phyloP scores from a whole-genome alignment of 2,888 invertebrate genomes.

The Pachymerium ferrugineum region DNA sequence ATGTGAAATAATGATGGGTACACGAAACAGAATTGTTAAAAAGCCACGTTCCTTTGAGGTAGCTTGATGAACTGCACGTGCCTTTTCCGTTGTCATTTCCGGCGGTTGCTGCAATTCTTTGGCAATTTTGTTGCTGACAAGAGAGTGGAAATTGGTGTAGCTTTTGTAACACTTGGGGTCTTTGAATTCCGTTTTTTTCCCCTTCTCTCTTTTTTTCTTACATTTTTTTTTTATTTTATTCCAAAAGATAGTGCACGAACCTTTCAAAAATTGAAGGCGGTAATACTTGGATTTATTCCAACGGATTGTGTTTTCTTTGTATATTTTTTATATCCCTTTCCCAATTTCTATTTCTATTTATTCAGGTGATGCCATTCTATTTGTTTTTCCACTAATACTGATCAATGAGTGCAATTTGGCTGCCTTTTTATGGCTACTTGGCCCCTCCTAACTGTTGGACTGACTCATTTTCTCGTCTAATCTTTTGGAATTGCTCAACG shows the following conservation, averaged over 20 bases:
- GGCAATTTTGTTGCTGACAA: not conserved
- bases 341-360: not conserved
- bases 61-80: not conserved
- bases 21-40: not conserved
- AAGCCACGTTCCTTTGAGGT: not conserved
- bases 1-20: not conserved
- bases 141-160: not conserved
- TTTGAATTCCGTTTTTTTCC: too few relatives aligned
- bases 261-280: too few relatives aligned
- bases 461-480: not conserved
- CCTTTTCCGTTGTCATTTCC: not conserved
- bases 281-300: too few relatives aligned
- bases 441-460: not conserved
- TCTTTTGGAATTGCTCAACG: not conserved
- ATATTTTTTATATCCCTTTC: too few relatives aligned
- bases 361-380: not conserved
- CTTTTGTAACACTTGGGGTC: not conserved
- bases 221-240: too few relatives aligned
- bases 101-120: not conserved
- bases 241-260: too few relatives aligned
- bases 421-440: constrained; percentile 14
- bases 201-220: too few relatives aligned
- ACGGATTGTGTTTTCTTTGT: too few relatives aligned
- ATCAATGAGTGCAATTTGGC: constrained; percentile 10
- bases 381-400: not conserved